phyloP scores from a whole-genome alignment of 2,888 invertebrate species.

The Leucoptera coffeella region DNA sequence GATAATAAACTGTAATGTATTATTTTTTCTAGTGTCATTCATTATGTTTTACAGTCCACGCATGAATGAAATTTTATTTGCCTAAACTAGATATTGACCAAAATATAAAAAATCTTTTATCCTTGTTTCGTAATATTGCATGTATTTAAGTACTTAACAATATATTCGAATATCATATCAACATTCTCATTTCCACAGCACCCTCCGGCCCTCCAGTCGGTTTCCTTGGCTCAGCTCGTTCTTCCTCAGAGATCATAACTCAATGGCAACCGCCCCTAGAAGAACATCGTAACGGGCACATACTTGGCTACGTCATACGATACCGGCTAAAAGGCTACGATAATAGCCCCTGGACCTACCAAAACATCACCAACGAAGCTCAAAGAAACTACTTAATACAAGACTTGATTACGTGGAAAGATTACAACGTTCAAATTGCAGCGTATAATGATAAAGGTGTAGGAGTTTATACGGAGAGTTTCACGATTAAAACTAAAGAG shows the following conservation, averaged over 20 bases:
- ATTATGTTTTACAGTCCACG: too few species aligned
- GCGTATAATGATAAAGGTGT: slow-evolving; percentile 96
- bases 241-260: slow-evolving; percentile 91
- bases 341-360: slow-evolving; percentile 84
- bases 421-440: slow-evolving; percentile 93
- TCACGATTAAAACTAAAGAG: slow-evolving; percentile 92
- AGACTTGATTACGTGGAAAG: slow-evolving; percentile 95
- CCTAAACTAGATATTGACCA: too few species aligned
- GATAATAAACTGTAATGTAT: too few species aligned
- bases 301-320: slow-evolving; percentile 87
- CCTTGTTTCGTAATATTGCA: too few species aligned
- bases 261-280: slow-evolving; percentile 96
- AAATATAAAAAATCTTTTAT: too few species aligned
- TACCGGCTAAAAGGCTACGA: slow-evolving; percentile 90
- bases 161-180: too few species aligned
- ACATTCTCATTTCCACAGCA: slow-evolving; percentile 60
- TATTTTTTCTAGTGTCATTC: too few species aligned
- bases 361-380: slow-evolving; percentile 89
- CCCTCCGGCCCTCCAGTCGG: slow-evolving; percentile 94
- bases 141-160: too few species aligned
- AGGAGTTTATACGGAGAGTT: slow-evolving; percentile 85
- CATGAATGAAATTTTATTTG: too few species aligned
- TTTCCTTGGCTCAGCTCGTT: slow-evolving; percentile 90
- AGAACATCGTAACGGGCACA: slow-evolving; percentile 91
- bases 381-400: slow-evolving; percentile 85